A percentile compares a stretch with the other conserved stretches of the same genome.
phyloP scores from a whole-genome alignment of 2,113 vertebrate genomes.

The Pelusios castaneus region DNA sequence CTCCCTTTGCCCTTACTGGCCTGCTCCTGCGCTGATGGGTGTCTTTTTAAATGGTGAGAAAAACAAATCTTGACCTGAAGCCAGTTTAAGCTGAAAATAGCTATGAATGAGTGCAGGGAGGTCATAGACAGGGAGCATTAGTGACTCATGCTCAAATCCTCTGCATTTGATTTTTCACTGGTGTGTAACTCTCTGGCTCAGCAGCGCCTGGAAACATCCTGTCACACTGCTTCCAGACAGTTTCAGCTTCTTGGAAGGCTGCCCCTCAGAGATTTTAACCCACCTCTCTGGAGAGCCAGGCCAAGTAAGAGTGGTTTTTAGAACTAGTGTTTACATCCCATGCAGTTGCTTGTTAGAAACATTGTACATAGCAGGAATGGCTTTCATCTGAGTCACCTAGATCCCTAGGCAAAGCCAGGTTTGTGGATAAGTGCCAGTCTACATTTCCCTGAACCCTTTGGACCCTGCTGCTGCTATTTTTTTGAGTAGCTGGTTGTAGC shows the following conservation, averaged over 20 bases:
- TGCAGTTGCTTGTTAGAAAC: not conserved
- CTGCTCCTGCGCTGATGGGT: not conserved
- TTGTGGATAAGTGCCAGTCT: not conserved
- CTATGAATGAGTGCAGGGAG: not conserved
- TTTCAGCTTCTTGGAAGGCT: not conserved
- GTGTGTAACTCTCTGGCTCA: not conserved
- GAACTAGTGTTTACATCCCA: not conserved
- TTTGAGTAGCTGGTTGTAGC: not conserved
- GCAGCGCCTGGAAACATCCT: not conserved
- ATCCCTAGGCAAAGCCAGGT: not conserved
- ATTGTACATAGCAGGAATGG: not conserved
- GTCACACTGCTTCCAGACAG: too few species aligned
- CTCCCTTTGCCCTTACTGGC: not conserved
- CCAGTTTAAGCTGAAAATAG: not conserved
- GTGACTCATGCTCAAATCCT: not conserved
- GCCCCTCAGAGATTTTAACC: not conserved
- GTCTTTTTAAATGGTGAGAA: not conserved
- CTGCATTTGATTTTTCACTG: not conserved
- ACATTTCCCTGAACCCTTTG: not conserved
- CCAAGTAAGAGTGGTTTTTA: not conserved
- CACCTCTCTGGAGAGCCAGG: not conserved
- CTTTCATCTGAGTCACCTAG: not conserved
- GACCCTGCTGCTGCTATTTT: not conserved
- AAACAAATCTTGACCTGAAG: not conserved
- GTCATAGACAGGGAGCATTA: not conserved